Conservation (phyloP, 1,140 invertebrate species). For the Drosophila arawakana region DNA sequence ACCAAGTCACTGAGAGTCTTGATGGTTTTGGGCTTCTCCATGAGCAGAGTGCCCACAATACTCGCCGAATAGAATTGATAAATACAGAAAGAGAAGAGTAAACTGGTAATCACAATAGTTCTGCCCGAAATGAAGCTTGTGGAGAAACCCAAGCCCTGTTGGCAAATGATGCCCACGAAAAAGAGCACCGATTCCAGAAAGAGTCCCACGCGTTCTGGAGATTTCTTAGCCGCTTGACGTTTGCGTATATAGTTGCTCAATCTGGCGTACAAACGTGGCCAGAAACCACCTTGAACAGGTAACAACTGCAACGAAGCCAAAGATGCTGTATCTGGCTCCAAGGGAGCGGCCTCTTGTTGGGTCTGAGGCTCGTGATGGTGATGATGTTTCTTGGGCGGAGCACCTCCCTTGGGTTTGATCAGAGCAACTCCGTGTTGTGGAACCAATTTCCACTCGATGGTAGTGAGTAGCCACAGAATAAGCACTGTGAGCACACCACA, state of each 20-base stretch:
- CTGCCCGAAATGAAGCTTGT: constrained; percentile 86
- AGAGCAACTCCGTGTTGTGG: constrained; percentile 65
- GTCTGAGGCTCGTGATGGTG: constrained; percentile 22
- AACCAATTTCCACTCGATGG: constrained; percentile 68
- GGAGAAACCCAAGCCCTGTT: constrained; percentile 85
- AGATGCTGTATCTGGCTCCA: constrained; percentile 11
- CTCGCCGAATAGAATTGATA: constrained; percentile 91
- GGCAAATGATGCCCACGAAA: constrained; percentile 84
- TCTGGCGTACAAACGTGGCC: constrained; percentile 51
- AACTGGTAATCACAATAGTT: constrained; percentile 87
- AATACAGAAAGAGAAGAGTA: constrained; percentile 87
- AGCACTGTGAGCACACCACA: constrained; percentile 73
- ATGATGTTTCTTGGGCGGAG: constrained; percentile 39
- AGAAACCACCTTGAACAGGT: constrained; percentile 30
- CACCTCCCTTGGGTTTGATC: constrained; percentile 70
- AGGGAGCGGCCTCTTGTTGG: neutral
- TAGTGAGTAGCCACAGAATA: constrained; percentile 75
- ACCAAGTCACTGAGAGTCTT: constrained; percentile 87
- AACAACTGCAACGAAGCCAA: constrained; percentile 14
- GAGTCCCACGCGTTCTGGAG: constrained; percentile 59
- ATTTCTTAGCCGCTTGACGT: constrained; percentile 18
- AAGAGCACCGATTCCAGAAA: constrained; percentile 82
- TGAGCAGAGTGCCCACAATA: constrained; percentile 89
- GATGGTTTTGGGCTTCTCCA: constrained; percentile 88
- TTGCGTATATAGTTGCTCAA: constrained; percentile 48